Conservation (phyloP, 2,888 invertebrate species). For the Stratiomys singularior region DNA sequence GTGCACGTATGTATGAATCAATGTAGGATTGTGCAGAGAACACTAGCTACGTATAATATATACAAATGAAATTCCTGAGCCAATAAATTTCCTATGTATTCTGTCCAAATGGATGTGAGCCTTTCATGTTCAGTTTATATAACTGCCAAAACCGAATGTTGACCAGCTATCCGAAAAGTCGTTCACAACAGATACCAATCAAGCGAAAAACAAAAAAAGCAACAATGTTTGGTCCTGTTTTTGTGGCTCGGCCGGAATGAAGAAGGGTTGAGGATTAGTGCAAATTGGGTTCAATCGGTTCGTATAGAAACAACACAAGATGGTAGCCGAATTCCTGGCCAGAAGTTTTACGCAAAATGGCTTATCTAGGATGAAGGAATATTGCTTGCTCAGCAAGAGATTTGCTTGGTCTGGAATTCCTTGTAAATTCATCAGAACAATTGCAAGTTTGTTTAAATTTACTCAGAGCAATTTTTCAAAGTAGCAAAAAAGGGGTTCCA, state of each 20-base stretch:
- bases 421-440: too few relatives aligned
- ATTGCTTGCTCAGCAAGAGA: too few relatives aligned
- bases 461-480: too few relatives aligned
- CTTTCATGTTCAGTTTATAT: constrained; percentile 45
- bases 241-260: neutral
- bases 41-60: neutral
- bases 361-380: neutral
- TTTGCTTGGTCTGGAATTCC: too few relatives aligned
- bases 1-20: too few relatives aligned
- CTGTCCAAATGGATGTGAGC: constrained; percentile 21
- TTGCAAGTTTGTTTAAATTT: too few relatives aligned
- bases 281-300: too few relatives aligned
- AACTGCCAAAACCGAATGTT: constrained; percentile 39
- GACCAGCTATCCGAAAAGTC: constrained; percentile 33
- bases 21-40: too few relatives aligned
- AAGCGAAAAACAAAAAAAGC: constrained; percentile 9
- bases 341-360: too few relatives aligned
- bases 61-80: neutral
- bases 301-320: too few relatives aligned
- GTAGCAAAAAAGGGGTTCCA: too few relatives aligned
- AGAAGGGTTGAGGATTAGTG: neutral
- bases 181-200: constrained; percentile 40
- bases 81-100: constrained; percentile 42
- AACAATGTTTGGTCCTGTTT: neutral
- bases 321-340: too few relatives aligned